Evolutionary conservation across 2,797 vertebrate species (phyloP).

Genomic region (Enteromius argenteus): DNA sequence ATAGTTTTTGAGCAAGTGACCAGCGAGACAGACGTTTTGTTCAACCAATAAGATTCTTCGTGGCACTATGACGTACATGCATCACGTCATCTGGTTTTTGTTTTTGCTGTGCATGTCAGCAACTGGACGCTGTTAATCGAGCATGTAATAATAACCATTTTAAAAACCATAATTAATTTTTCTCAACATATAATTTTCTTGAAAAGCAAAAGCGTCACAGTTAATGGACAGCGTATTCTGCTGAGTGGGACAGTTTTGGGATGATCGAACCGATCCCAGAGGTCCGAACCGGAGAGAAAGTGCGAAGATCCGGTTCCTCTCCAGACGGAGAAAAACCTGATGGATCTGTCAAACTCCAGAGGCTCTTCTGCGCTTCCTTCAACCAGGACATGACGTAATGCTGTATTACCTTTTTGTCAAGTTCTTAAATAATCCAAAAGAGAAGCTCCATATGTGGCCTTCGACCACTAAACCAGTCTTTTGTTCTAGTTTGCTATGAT

Average conservation of each 20-base stretch:
- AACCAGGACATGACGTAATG: constrained; percentile 29
- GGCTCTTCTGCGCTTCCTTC: constrained; percentile 20
- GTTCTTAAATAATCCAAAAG: not conserved
- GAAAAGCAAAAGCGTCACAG: not conserved
- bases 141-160: not conserved
- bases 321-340: not conserved
- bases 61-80: not conserved
- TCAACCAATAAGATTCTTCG: not conserved
- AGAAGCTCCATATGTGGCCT: not conserved
- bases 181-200: not conserved
- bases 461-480: no score
- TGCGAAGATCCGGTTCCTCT: not conserved
- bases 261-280: constrained; percentile 27
- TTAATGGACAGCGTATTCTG: not conserved
- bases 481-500: no score
- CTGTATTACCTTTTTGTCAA: not conserved
- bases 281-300: not conserved
- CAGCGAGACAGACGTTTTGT: not conserved
- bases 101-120: not conserved
- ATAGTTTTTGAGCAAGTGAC: not conserved
- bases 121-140: not conserved
- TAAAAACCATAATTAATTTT: not conserved
- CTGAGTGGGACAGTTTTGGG: not conserved
- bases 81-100: constrained; percentile 20
- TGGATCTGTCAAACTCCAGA: not conserved